Evolutionary conservation across 2,888 invertebrate species (phyloP).

Genomic region (Achlya flavicornis): DNA sequence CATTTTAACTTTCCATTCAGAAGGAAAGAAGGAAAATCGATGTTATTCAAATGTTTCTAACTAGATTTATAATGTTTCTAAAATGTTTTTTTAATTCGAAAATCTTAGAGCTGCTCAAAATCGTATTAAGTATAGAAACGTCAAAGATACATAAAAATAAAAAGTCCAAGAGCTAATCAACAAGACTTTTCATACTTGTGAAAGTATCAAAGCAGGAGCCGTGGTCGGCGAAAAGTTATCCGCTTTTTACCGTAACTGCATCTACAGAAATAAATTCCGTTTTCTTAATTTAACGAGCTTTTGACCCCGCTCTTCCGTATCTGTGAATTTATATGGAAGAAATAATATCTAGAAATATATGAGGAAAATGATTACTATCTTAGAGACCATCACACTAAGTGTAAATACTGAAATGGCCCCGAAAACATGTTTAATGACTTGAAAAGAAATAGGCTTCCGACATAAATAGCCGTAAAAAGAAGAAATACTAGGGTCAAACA

Average conservation of each 20-base stretch:
- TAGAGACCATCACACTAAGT: not conserved
- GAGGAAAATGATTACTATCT: not conserved
- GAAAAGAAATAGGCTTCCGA: no score
- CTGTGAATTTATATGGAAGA: not conserved
- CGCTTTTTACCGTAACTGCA: conserved; percentile 45
- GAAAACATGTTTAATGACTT: no score
- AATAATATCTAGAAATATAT: not conserved
- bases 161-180: conserved; percentile 72
- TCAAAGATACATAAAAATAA: conserved; percentile 60
- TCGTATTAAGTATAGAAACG: conserved; percentile 59
- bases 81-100: conserved; percentile 39
- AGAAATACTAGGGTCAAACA: not conserved
- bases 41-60: conserved; percentile 6
- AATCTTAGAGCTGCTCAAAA: conserved; percentile 53
- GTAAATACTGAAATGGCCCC: no score
- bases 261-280: conserved; percentile 16
- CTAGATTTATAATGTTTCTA: not conserved
- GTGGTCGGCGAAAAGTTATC: conserved; percentile 63
- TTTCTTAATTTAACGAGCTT: conserved; percentile 1
- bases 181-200: conserved; percentile 68
- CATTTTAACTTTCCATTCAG: conserved; percentile 5
- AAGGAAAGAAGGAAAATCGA: not conserved
- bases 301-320: not conserved
- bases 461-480: not conserved
- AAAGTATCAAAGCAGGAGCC: conserved; percentile 69